Evolutionary conservation across 2,888 invertebrate genomes (phyloP).

Genomic region (Strigamia maritima): DNA sequence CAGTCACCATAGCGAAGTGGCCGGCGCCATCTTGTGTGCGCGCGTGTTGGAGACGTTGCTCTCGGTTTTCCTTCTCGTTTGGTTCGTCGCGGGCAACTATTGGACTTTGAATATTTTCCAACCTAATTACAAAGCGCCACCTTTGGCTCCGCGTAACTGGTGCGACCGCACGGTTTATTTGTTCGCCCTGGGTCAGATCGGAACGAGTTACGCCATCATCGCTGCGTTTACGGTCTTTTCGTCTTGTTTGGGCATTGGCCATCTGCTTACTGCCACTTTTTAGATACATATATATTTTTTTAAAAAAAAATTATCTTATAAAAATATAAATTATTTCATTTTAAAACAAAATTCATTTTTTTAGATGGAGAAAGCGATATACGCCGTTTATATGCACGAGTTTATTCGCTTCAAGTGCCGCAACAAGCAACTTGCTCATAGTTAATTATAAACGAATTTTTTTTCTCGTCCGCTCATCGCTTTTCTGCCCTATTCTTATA

Average conservation of each 20-base stretch:
- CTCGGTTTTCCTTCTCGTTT: conserved; percentile 66
- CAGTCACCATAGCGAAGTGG: conserved; percentile 48
- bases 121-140: conserved; percentile 69
- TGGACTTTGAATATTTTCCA: conserved; percentile 74
- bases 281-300: too few species aligned
- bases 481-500: background rate
- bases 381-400: too few species aligned
- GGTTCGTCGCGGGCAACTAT: conserved; percentile 75
- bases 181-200: conserved; percentile 70
- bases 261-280: background rate
- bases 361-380: too few species aligned
- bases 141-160: conserved; percentile 75
- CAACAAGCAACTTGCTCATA: too few species aligned
- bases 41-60: conserved; percentile 64
- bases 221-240: background rate
- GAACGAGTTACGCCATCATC: conserved; percentile 61
- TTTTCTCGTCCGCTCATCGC: background rate
- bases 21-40: conserved; percentile 56
- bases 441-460: too few species aligned
- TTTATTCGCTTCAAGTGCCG: too few species aligned
- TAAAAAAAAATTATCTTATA: too few species aligned
- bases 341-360: too few species aligned
- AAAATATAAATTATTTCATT: too few species aligned
- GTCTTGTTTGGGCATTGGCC: background rate
- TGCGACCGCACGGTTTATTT: conserved; percentile 74